Evolutionary conservation across 1,140 invertebrate genomes (phyloP), one percentile per base, ranked within the genome.

Genomic region (Mya arenaria): DNA sequence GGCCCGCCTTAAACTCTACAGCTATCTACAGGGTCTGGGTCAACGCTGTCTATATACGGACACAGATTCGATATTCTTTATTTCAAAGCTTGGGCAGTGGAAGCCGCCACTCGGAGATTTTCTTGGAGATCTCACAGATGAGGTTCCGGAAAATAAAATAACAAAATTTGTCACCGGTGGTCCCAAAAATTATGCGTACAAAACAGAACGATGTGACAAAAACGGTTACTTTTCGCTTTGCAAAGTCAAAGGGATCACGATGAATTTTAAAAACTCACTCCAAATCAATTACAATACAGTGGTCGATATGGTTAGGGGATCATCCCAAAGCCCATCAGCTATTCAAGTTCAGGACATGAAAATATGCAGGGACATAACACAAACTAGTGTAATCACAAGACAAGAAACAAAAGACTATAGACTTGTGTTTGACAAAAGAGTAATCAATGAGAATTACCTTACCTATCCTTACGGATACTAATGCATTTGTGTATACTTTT

Each of bases 41-140:
- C 41, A 84, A 4, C 58, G 86, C 23, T 88, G 89, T 10, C 68
- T 93, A 5, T 93, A 93, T 74, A 91, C 84, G 55, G 93, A 93
- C 69, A 94, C 92, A 13, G 92, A 93, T 71, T 71, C 81, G 85
- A n/a, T n/a, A n/a, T n/a, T n/a, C n/a, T n/a, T n/a, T n/a, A n/a
- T n/a, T n/a, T n/a, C n/a, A n/a, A n/a, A n/a, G n/a, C n/a, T n/a
- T n/a, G n/a, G n/a, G n/a, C n/a, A n/a, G n/a, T n/a, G n/a, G n/a
- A n/a, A n/a, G n/a, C n/a, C n/a, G n/a, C n/a, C n/a, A n/a, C n/a
- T n/a, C n/a, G n/a, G n/a, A n/a, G n/a, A n/a, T n/a, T n/a, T n/a
- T n/a, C 66, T 52, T 5, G 41, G 41, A 13, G 66, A 71, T 55
- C 32, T 71, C 30, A 71, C 66, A 10, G 66, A 71, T 71, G 66